Percentiles rank a stretch among this genome's conserved stretches.
Evolutionary conservation across 2,113 vertebrate species (phyloP).

Genomic region (Mustela lutreola): DNA sequence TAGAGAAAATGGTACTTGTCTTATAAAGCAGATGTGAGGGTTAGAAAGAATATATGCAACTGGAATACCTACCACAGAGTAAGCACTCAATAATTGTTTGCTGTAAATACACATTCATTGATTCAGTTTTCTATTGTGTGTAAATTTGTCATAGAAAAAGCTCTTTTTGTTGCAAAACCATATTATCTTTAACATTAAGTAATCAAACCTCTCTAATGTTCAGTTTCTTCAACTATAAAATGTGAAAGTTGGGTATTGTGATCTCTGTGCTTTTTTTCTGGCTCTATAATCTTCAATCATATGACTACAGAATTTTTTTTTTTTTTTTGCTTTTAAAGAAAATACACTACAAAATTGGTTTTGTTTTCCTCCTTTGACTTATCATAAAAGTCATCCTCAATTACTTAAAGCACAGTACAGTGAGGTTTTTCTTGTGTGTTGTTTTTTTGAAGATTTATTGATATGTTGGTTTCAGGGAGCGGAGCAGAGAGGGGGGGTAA

Average conservation of each 20-base stretch:
- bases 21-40: background rate
- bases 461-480: background rate
- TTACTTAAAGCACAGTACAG: background rate
- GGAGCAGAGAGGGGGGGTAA: background rate
- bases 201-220: background rate
- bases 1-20: background rate
- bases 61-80: background rate
- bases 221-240: background rate
- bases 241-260: background rate
- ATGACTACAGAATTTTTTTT: background rate
- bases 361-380: background rate
- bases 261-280: background rate
- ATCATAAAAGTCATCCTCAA: background rate
- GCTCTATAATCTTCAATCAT: background rate
- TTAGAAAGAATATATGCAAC: background rate
- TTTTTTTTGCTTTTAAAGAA: background rate
- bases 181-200: background rate
- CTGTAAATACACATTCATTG: background rate
- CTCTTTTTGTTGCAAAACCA: background rate
- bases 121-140: background rate
- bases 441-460: background rate
- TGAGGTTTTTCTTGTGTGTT: background rate
- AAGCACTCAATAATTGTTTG: background rate
- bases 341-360: background rate
- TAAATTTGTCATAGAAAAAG: background rate